Evolutionary conservation across 2,797 vertebrate species (phyloP).

Genomic region (Xenopus petersii): DNA sequence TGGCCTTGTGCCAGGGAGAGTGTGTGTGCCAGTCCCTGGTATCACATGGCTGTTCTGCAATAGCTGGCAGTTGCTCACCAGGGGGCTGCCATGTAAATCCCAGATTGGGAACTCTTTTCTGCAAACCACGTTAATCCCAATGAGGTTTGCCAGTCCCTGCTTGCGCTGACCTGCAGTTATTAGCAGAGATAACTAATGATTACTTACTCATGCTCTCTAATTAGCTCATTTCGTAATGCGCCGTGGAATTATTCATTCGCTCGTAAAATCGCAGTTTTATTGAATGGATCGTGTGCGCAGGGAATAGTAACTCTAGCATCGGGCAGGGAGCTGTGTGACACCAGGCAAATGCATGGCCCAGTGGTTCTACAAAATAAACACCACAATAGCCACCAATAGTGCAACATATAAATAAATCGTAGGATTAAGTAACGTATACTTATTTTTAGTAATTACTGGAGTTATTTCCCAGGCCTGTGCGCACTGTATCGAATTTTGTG

Average conservation of each 20-base stretch:
- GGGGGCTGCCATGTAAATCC: constrained; percentile 71
- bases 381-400: too few relatives aligned
- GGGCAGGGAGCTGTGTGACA: too few relatives aligned
- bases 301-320: too few relatives aligned
- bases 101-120: constrained; percentile 70
- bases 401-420: too few relatives aligned
- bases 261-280: constrained; percentile 88
- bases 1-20: too few relatives aligned
- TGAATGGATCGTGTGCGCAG: constrained; percentile 77
- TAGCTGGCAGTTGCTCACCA: constrained; percentile 74
- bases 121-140: constrained; percentile 92
- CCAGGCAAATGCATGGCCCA: too few relatives aligned
- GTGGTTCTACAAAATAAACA: too few relatives aligned
- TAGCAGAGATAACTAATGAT: constrained; percentile 98
- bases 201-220: constrained; percentile 97
- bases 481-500: too few relatives aligned
- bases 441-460: too few relatives aligned
- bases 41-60: constrained; percentile 72
- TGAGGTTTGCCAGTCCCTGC: constrained; percentile 77
- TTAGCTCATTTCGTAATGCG: constrained; percentile 99
- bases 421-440: too few relatives aligned
- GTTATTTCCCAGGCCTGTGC: too few relatives aligned
- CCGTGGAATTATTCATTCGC: constrained; percentile 99
- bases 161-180: constrained; percentile 95
- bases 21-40: constrained; percentile 56